Base-by-base conservation (phyloP, 2,888 invertebrate genomes). In the Theristus sp. region DNA sequence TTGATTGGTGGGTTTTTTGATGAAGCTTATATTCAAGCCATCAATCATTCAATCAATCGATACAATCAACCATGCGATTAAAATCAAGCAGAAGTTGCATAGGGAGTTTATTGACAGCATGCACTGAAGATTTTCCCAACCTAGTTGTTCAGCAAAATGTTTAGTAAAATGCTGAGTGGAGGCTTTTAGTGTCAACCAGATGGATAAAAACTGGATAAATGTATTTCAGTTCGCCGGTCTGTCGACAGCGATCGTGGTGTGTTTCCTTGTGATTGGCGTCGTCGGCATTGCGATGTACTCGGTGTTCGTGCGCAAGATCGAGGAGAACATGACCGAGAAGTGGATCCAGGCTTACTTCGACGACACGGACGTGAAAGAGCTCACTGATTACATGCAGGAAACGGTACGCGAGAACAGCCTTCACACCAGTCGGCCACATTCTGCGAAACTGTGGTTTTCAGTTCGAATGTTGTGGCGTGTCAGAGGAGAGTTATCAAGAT, bases 351-450 rank as follows among this genome's bases (percentile, higher is more conserved):
- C 24, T 10, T 62, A 62, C 46, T 46, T 26, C 26, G 62, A 62
- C 38, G 62, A 62, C 30, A 52, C 62, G 1, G 62, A 62, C 30
- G 10, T 55, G 6, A 28, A 52, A 27, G 62, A 62, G 46, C 26
- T 60, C 10, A 60, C 56, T 17, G 57, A 62, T 62, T 62, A 55
- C 25, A 31, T 60, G 1, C 62, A 62, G 30, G 60, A 62, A 30
- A 56, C 54, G 53, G 62, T 62, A 17, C 3, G 49, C 20, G 10
- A 13, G 38, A 13, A 6, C 6, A 13, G 10, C 6, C 17, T 38
- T 13, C 38, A 38, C 38, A n/a, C n/a, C n/a, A n/a, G n/a, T n/a
- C n/a, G n/a, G n/a, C n/a, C n/a, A n/a, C n/a, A n/a, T n/a, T n/a
- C n/a, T n/a, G n/a, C n/a, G n/a, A n/a, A n/a, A n/a, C n/a, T n/a